Conservation (phyloP, 2,113 vertebrate genomes). For the Chaenogobius annularis region DNA sequence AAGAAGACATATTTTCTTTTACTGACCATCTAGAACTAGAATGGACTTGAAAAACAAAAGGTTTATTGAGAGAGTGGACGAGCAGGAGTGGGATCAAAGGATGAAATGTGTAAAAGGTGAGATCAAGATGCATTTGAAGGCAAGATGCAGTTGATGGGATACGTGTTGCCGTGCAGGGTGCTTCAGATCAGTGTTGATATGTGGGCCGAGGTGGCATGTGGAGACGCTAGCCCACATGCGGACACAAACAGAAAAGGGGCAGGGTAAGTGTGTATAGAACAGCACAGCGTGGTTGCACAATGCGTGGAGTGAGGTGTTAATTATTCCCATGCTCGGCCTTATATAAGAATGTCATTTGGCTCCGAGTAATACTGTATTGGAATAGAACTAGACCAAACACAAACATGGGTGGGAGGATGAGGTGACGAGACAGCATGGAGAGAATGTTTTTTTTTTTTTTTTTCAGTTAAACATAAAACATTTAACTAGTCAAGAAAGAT, state of each 20-base stretch:
- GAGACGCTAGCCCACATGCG: constrained; percentile 15
- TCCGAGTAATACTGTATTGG: constrained; percentile 28
- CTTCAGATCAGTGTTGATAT: constrained; percentile 52
- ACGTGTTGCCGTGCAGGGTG: constrained; percentile 10
- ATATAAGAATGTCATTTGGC: constrained; percentile 18
- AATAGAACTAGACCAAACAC: constrained; percentile 35
- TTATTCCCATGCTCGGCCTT: constrained; percentile 18
- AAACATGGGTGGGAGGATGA: neutral
- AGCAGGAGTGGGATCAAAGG: constrained; percentile 60
- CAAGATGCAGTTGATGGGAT: constrained; percentile 30
- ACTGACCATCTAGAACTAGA: constrained; percentile 29
- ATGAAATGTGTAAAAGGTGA: constrained; percentile 28
- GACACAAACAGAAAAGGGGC: neutral
- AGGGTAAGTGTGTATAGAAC: neutral
- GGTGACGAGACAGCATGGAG: neutral
- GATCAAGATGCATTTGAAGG: constrained; percentile 33
- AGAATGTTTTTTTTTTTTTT: too few relatives aligned
- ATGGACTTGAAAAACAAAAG: constrained; percentile 22
- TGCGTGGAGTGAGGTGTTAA: constrained; percentile 7
- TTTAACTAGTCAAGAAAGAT: neutral
- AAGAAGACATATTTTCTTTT: constrained; percentile 33
- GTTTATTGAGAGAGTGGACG: constrained; percentile 52
- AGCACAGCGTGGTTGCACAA: neutral
- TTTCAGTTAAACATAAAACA: too few relatives aligned
- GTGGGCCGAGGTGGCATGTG: constrained; percentile 14